Percentiles rank a stretch among this genome's conserved stretches.
Conservation (phyloP, 2,113 vertebrate species). For the Athene noctua region DNA sequence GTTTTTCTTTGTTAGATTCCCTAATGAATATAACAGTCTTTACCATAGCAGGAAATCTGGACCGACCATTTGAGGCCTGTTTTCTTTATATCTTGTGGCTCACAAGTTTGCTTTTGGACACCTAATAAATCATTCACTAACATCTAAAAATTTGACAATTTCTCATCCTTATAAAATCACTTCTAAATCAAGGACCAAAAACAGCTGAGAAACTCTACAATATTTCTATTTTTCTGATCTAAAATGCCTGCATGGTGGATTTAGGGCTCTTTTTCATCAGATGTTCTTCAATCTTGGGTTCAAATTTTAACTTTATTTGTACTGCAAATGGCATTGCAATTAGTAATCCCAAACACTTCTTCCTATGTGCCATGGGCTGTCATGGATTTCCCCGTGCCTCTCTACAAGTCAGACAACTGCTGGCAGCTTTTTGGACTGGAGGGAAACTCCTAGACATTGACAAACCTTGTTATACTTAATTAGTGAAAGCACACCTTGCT, state of each 20-base stretch:
- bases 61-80: slow-evolving; percentile 73
- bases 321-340: not conserved
- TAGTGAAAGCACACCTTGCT: slow-evolving; percentile 30
- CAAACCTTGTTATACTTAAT: not conserved
- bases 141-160: slow-evolving; percentile 71
- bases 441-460: slow-evolving; percentile 31
- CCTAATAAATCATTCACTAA: slow-evolving; percentile 79
- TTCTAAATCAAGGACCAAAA: slow-evolving; percentile 41
- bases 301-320: not conserved
- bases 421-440: slow-evolving; percentile 51
- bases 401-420: slow-evolving; percentile 26
- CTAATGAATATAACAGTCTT: slow-evolving; percentile 81
- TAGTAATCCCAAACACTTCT: slow-evolving; percentile 10
- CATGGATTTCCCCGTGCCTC: not conserved
- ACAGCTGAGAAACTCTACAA: not conserved
- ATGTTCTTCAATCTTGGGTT: not conserved
- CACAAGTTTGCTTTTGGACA: slow-evolving; percentile 71
- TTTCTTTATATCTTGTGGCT: slow-evolving; percentile 74
- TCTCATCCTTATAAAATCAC: not conserved
- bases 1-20: slow-evolving; percentile 68
- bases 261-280: not conserved
- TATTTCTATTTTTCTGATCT: not conserved
- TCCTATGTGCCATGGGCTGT: not conserved
- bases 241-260: not conserved
- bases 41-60: slow-evolving; percentile 75